phyloP scores from a whole-genome alignment of 1,140 invertebrate genomes.

The Zelostemma sp. region DNA sequence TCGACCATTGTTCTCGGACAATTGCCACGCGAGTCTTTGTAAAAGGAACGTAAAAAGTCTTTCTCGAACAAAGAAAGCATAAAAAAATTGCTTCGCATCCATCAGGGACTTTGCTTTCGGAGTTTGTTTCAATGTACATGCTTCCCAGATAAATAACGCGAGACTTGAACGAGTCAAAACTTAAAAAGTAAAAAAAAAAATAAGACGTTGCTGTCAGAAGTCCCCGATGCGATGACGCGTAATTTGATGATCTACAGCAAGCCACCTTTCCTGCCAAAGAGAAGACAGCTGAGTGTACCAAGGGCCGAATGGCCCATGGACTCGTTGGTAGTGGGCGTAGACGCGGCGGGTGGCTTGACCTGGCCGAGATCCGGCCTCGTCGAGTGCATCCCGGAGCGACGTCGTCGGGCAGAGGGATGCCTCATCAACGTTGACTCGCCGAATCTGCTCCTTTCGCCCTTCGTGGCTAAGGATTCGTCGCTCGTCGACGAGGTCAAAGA shows the following conservation, averaged over 20 bases:
- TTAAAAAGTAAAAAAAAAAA: no score
- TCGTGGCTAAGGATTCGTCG: constrained; percentile 26
- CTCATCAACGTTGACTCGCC: constrained; percentile 6
- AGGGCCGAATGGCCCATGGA: constrained; percentile 74
- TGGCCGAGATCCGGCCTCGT: constrained; percentile 75
- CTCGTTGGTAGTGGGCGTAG: constrained; percentile 65
- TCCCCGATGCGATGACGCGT: not conserved
- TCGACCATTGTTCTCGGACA: no score
- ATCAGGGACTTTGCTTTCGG: no score
- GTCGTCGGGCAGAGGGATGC: constrained; percentile 51
- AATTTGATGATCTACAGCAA: constrained; percentile 73
- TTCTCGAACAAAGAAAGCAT: not conserved
- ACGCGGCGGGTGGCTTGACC: constrained; percentile 60
- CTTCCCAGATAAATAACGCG: no score
- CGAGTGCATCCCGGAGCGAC: constrained; percentile 61
- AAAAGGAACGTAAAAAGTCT: constrained; percentile 6
- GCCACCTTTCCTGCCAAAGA: constrained; percentile 87
- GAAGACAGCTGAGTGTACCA: constrained; percentile 82
- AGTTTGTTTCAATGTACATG: no score
- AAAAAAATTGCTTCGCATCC: no score
- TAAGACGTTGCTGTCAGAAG: not conserved
- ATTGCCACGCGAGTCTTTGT: not conserved
- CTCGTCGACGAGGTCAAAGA: constrained; percentile 38
- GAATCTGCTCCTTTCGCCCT: constrained; percentile 1
- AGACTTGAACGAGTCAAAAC: no score